These are phyloP conservation scores for Dendrolimus kikuchii DNA, from an alignment of 1,140 invertebrate species.

Conservation along the genomic window DNA sequence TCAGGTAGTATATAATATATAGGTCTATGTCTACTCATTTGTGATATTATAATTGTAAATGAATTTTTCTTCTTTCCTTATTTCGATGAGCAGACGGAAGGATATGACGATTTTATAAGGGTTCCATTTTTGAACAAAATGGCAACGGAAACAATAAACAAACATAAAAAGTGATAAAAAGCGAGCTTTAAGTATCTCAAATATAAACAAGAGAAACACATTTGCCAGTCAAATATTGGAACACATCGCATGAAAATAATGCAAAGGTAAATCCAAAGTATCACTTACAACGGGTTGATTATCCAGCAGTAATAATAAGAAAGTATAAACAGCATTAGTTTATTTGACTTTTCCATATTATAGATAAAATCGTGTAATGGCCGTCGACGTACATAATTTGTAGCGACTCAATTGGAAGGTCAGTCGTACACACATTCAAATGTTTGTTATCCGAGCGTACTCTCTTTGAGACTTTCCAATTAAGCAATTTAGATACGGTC, in stretches of 20 bases:
- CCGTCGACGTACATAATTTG: conserved; percentile 23
- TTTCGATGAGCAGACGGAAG: no score
- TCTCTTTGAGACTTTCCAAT: conserved; percentile 61
- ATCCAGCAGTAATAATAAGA: conserved; percentile 22
- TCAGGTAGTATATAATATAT: no score
- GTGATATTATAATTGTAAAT: no score
- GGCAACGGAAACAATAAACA: no score
- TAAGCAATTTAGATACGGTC: conserved; percentile 69
- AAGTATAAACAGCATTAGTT: conserved; percentile 28
- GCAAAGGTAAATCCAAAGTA: conserved; percentile 15
- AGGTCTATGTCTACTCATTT: no score
- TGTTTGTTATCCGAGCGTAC: conserved; percentile 38
- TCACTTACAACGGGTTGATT: conserved; percentile 27
- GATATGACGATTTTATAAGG: no score
- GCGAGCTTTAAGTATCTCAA: no score
- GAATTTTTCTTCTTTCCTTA: no score
- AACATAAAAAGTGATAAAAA: no score
- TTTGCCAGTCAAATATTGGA: not conserved
- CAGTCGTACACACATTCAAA: conserved; percentile 34
- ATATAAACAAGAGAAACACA: no score
- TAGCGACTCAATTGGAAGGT: conserved; percentile 39
- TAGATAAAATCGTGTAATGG: conserved; percentile 35
- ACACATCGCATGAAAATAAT: conserved; percentile 20
- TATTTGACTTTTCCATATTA: conserved; percentile 26
- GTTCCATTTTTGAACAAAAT: no score